A percentile compares a stretch with the other conserved stretches of the same genome.
phyloP scores from a whole-genome alignment of 2,888 invertebrate genomes.

The Athalia circularis region DNA sequence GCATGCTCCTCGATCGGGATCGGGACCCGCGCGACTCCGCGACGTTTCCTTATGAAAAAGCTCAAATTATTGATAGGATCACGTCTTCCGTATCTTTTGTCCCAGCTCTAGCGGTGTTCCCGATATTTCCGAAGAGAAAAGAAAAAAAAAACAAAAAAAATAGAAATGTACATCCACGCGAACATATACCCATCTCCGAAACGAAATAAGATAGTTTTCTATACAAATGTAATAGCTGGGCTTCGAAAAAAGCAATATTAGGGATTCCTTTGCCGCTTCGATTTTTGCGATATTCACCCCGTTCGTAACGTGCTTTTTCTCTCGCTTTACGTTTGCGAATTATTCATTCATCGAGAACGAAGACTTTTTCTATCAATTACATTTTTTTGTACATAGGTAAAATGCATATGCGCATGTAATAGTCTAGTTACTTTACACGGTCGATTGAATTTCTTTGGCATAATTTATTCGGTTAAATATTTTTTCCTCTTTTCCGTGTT shows the following conservation, averaged over 20 bases:
- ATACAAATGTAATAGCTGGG: slow-evolving; percentile 38
- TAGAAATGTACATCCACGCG: not conserved
- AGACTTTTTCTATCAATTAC: too few species aligned
- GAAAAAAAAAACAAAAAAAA: not conserved
- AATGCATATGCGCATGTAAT: too few species aligned
- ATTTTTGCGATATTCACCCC: slow-evolving; percentile 31
- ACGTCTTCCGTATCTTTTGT: slow-evolving; percentile 37
- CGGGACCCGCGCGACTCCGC: not conserved
- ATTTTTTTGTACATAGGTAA: too few species aligned
- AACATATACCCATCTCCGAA: not conserved
- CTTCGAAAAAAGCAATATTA: slow-evolving; percentile 13
- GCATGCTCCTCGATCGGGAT: not conserved
- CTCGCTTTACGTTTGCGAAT: too few species aligned
- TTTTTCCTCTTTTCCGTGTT: not conserved
- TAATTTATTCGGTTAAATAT: too few species aligned
- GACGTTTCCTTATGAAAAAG: slow-evolving; percentile 45
- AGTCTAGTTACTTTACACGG: too few species aligned
- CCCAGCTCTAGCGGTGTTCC: not conserved
- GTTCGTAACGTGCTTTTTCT: too few species aligned
- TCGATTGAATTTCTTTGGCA: too few species aligned
- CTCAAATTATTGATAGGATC: slow-evolving; percentile 50
- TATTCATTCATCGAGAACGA: too few species aligned
- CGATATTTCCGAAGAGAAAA: slow-evolving; percentile 12
- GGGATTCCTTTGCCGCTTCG: not conserved
- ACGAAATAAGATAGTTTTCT: slow-evolving; percentile 20